These are phyloP conservation scores for Molossus alvarezi DNA, from an alignment of 2,797 vertebrate species.

Conservation along the genomic window DNA sequence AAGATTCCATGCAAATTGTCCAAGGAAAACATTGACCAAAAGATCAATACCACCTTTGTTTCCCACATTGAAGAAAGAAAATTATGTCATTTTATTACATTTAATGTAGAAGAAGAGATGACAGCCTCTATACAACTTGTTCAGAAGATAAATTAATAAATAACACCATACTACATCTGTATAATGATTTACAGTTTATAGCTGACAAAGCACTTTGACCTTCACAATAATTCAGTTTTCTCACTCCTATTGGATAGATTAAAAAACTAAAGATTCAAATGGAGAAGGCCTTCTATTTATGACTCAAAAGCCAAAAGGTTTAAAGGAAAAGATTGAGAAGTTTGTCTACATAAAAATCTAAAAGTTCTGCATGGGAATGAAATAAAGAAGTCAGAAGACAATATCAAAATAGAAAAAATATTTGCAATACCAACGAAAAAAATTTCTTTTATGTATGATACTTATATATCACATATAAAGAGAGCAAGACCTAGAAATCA, in stretches of 20 bases:
- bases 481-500: constrained; percentile 60
- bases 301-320: constrained; percentile 73
- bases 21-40: constrained; percentile 69
- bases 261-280: constrained; percentile 68
- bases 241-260: not conserved
- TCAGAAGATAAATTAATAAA: constrained; percentile 79
- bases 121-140: constrained; percentile 60
- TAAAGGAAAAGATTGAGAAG: constrained; percentile 65
- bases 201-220: constrained; percentile 77
- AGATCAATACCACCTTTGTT: constrained; percentile 50
- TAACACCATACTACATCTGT: constrained; percentile 74
- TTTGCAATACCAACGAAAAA: constrained; percentile 31
- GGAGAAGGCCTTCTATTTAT: constrained; percentile 40
- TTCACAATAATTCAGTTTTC: constrained; percentile 68
- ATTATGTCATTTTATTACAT: constrained; percentile 9
- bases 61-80: constrained; percentile 40
- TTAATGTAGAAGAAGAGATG: constrained; percentile 41
- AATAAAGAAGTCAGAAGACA: constrained; percentile 44
- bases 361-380: constrained; percentile 33
- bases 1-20: constrained; percentile 53
- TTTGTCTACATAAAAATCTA: constrained; percentile 56
- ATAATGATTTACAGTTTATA: constrained; percentile 83
- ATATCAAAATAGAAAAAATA: constrained; percentile 44
- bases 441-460: not conserved
- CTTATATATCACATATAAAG: not conserved